Evolutionary conservation across 2,888 invertebrate species (phyloP), one percentile per base, ranked within the genome.

Genomic region (Sarcophaga caerulescens): DNA sequence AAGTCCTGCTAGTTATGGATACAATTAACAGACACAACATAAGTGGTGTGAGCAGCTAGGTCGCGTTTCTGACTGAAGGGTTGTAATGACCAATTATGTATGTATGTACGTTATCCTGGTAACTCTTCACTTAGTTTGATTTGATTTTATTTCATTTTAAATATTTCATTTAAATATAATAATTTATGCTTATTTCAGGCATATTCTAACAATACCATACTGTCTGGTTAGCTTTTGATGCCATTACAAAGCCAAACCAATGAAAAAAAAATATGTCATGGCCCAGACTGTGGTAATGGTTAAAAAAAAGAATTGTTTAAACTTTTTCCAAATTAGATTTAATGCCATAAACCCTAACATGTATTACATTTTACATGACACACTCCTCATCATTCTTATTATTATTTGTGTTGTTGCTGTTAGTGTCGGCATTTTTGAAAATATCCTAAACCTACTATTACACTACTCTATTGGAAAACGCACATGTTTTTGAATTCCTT

Each of bases 401-500:
- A 17, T 21, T 23, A 8, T 14, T 2, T 14, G 21, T 21, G 59
- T 23, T 19, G 52, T 57, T 23, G 12, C 65, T 17, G 59, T 21
- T 73, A 59, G 57, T 44, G 60, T 2, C 21, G n/a, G 8, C 21
- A 62, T 14, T 85, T 76, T 63, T 69, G n/a, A 85, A 75, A 75
- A 71, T 8, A 71, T 60, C 75, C 19, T n/a, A 14, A 25, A 23
- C 23, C 47, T 14, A 47, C 47, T 47, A 12, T 14, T 47, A 1
- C 2, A 47, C 14, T 47, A 47, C 19, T 73, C 11, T 23, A 75
- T 63, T 81, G 86, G 84, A 86, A 86, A 85, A 86, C 81, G 86
- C 86, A 86, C 86, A 78, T 86, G 86, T 70, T 81, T 75, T 68
- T 62, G 47, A 12, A 25, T 19, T n/a, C 44, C 10, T 1, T 12